phyloP scores from a whole-genome alignment of 2,888 invertebrate genomes.

The Cosmia pyralina region DNA sequence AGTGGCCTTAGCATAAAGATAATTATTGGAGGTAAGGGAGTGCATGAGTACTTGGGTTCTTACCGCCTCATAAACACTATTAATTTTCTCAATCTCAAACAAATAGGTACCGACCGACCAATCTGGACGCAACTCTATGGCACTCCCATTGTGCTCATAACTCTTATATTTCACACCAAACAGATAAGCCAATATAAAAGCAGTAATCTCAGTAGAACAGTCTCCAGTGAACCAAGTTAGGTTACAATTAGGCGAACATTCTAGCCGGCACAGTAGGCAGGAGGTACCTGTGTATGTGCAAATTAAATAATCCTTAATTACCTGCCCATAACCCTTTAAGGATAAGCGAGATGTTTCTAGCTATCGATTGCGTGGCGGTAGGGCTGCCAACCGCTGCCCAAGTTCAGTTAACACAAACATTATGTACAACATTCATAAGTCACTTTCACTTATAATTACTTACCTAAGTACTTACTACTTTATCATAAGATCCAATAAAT shows the following conservation, averaged over 20 bases:
- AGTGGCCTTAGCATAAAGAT: too few relatives aligned
- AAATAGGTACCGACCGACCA: neutral
- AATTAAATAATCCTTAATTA: slow-evolving; percentile 65
- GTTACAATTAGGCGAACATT: slow-evolving; percentile 43
- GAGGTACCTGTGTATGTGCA: slow-evolving; percentile 40
- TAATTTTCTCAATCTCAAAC: neutral
- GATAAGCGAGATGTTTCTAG: slow-evolving; percentile 55
- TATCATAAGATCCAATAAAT: too few relatives aligned
- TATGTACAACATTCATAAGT: too few relatives aligned
- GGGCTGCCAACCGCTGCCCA: slow-evolving; percentile 38
- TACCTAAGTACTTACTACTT: too few relatives aligned
- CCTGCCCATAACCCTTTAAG: slow-evolving; percentile 41
- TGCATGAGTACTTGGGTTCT: neutral
- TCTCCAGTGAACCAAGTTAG: slow-evolving; percentile 31
- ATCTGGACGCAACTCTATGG: neutral
- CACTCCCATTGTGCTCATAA: too few relatives aligned
- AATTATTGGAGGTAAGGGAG: too few relatives aligned
- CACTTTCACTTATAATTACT: too few relatives aligned
- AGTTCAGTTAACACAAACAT: too few relatives aligned
- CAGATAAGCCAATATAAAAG: neutral
- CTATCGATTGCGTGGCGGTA: slow-evolving; percentile 35
- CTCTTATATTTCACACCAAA: neutral
- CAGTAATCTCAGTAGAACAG: neutral
- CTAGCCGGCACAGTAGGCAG: neutral
- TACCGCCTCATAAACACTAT: neutral